These are phyloP conservation scores for Sander vitreus DNA, from an alignment of 2,113 vertebrate species.

Conservation along the genomic window DNA sequence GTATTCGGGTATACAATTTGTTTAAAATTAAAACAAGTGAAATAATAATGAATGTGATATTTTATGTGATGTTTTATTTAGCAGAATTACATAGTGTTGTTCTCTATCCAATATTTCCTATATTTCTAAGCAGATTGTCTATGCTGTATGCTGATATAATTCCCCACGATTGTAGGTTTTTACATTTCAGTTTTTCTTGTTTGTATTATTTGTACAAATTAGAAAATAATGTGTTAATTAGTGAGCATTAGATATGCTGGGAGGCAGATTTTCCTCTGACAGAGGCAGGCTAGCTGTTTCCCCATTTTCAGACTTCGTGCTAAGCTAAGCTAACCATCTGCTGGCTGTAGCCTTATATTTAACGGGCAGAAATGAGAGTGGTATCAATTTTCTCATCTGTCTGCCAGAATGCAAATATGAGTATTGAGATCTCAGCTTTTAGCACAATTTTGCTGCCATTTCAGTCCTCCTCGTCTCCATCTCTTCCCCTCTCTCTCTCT, in stretches of 20 bases:
- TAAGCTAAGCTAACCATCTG: not conserved
- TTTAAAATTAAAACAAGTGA: no score
- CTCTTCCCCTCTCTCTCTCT: slow-evolving; percentile 1
- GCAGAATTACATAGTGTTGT: no score
- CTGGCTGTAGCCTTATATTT: no score
- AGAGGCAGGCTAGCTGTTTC: not conserved
- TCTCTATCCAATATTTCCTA: no score
- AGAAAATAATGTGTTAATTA: not conserved
- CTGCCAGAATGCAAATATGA: not conserved
- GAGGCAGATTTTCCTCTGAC: not conserved
- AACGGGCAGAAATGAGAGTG: no score
- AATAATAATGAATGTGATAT: no score
- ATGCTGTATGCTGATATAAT: no score
- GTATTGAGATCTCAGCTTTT: not conserved
- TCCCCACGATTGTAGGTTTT: no score
- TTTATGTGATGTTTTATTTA: no score
- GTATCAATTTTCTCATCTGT: not conserved
- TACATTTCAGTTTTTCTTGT: no score
- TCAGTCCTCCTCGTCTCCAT: slow-evolving; percentile 3
- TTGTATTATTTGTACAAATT: not conserved
- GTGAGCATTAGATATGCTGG: not conserved
- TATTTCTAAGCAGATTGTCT: no score
- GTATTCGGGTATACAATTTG: no score
- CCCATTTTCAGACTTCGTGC: not conserved
- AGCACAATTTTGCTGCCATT: slow-evolving; percentile 26